Base-by-base conservation (phyloP, 2,113 vertebrate genomes). In the Saccopteryx leptura region DNA sequence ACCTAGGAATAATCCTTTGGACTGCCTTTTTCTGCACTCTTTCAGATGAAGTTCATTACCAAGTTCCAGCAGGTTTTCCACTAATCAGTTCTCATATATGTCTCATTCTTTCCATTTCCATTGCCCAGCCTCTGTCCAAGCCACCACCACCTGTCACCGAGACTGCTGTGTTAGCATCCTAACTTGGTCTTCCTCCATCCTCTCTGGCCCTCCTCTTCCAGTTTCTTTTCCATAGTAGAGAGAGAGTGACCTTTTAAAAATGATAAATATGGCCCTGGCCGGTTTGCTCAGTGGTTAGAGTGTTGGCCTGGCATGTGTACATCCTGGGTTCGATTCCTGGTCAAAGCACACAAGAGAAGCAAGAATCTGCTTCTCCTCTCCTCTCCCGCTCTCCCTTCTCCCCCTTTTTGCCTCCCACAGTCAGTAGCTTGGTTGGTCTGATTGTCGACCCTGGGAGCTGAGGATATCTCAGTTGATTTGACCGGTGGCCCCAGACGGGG, bases 71-170 rank as follows among this genome's bases (percentile, higher is more conserved):
- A 72, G 19, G 18, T 12, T 50, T 84, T 58, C n/a, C 56, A 63
- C 23, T 48, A 46, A 81, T 75, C 54, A 13, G 17, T 60, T 84
- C 80, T 84, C 65, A 68, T 11, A 15, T 54, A n/a, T 66, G 46
- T 65, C 69, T 84, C 10, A 7, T 48, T 28, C 39, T 63, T 19
- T 80, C 46, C 17, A 48, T 66, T 92, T 81, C n/a, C 10, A 21
- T 15, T 11, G 4, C 24, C 39, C 17, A 6, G 0, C 31, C 0
- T 4, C 28, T 7, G 69, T 9, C 4, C 13, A 15, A 15, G n/a
- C 31, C 63, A 26, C 54, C 54, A 18, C 8, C 26, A 19, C 65
- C 7, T 56, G 58, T 81, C 26, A 2, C 26, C 13, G 26, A 72
- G n/a, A 10, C 23, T 52, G 19, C n/a, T 18, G 13, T 11, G 1